Evolutionary conservation across 2,113 vertebrate genomes (phyloP).

Genomic region (Campylomormyrus tamandua): DNA sequence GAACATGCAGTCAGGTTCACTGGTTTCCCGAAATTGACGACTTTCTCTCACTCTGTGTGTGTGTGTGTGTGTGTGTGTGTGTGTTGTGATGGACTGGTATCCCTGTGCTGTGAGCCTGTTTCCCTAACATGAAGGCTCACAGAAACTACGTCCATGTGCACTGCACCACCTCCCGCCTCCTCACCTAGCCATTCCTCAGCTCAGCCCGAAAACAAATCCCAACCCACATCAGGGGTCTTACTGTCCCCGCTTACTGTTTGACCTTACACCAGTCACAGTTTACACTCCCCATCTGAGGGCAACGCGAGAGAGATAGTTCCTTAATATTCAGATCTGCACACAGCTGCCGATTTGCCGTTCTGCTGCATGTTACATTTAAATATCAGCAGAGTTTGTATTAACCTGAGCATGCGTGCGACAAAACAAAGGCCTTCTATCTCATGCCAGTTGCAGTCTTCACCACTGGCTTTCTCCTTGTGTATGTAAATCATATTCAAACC

Average conservation of each 20-base stretch:
- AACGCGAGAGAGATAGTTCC: background rate
- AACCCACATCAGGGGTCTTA: background rate
- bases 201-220: background rate
- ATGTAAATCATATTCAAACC: constrained; percentile 24
- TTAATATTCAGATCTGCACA: background rate
- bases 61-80: background rate
- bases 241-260: background rate
- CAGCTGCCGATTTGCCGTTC: background rate
- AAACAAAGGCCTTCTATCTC: background rate
- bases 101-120: background rate
- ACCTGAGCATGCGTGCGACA: too few relatives aligned
- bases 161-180: background rate
- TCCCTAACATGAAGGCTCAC: background rate
- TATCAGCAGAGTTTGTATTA: background rate
- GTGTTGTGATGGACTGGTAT: background rate
- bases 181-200: background rate
- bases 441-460: too few relatives aligned
- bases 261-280: background rate
- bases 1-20: background rate
- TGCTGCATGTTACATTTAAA: background rate
- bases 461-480: background rate
- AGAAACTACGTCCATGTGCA: background rate
- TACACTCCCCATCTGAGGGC: background rate
- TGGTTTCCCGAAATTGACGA: background rate
- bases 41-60: background rate